Conservation (phyloP, 2,888 invertebrate species). For the Temnothorax ravouxi region DNA sequence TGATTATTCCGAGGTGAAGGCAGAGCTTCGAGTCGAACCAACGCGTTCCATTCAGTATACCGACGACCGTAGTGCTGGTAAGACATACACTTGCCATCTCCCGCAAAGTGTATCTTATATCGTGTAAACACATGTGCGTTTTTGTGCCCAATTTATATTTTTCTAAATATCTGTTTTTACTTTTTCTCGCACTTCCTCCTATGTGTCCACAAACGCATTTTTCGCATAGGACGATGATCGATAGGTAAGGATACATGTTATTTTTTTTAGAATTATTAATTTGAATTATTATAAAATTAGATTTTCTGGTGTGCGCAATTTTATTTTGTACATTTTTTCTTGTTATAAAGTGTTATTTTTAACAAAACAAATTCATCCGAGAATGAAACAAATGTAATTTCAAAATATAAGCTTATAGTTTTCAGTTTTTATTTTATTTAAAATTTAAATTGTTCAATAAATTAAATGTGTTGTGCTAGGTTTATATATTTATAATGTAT, state of each 20-base stretch:
- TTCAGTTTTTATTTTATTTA: neutral
- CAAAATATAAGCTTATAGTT: neutral
- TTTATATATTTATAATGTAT: neutral
- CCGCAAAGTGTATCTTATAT: neutral
- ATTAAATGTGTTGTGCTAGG: neutral
- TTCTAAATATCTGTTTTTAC: neutral
- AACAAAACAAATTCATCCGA: neutral
- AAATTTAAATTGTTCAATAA: neutral
- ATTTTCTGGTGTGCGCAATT: neutral
- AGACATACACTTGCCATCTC: slow-evolving; percentile 44
- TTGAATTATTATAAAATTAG: neutral
- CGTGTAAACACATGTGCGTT: neutral
- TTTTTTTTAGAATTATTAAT: neutral
- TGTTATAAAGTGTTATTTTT: neutral
- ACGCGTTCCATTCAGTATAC: slow-evolving; percentile 70
- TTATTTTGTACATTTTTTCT: neutral
- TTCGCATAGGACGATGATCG: neutral
- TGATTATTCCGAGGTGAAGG: slow-evolving; percentile 63
- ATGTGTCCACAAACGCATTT: neutral
- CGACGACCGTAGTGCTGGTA: slow-evolving; percentile 65
- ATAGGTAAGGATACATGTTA: neutral
- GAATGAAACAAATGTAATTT: neutral
- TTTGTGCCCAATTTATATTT: neutral
- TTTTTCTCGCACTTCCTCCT: neutral
- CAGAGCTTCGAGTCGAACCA: slow-evolving; percentile 37